Conservation (phyloP, 2,888 invertebrate genomes). For the Byasa hedistus region DNA sequence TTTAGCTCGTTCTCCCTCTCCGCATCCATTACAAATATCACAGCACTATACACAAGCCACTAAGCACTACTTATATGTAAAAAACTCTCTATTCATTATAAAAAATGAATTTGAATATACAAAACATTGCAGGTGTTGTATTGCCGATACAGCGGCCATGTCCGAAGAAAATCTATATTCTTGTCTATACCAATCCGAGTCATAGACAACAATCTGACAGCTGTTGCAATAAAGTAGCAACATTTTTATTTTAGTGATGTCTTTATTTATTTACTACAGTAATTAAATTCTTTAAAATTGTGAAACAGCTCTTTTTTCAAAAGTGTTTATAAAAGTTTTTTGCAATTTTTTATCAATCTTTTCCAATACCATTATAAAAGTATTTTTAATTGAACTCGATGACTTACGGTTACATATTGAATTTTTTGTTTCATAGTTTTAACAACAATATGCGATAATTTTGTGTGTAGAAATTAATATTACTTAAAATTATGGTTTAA, state of each 20-base stretch:
- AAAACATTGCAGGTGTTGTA: constrained; percentile 80
- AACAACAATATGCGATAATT: too few relatives aligned
- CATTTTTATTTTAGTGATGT: constrained; percentile 1
- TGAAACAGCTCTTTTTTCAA: too few relatives aligned
- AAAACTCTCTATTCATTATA: constrained; percentile 77
- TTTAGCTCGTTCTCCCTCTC: constrained; percentile 85
- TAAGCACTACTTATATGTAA: constrained; percentile 74
- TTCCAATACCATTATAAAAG: too few relatives aligned
- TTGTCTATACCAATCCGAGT: constrained; percentile 61
- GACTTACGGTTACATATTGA: too few relatives aligned
- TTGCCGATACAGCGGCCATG: constrained; percentile 78
- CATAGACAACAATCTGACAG: constrained; percentile 39
- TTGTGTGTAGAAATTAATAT: too few relatives aligned
- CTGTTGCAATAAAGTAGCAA: too few relatives aligned
- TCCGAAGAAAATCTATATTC: constrained; percentile 77
- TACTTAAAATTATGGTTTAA: too few relatives aligned
- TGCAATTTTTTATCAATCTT: too few relatives aligned
- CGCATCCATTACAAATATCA: constrained; percentile 87
- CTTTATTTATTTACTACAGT: not conserved
- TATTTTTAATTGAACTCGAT: too few relatives aligned
- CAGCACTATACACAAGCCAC: constrained; percentile 71
- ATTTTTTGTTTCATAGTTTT: too few relatives aligned
- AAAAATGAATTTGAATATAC: constrained; percentile 70
- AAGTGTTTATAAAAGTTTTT: too few relatives aligned
- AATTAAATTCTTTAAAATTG: too few relatives aligned